These are phyloP conservation scores for Cartodere bifasciata DNA, from an alignment of 2,888 invertebrate genomes.

Conservation along the genomic window DNA sequence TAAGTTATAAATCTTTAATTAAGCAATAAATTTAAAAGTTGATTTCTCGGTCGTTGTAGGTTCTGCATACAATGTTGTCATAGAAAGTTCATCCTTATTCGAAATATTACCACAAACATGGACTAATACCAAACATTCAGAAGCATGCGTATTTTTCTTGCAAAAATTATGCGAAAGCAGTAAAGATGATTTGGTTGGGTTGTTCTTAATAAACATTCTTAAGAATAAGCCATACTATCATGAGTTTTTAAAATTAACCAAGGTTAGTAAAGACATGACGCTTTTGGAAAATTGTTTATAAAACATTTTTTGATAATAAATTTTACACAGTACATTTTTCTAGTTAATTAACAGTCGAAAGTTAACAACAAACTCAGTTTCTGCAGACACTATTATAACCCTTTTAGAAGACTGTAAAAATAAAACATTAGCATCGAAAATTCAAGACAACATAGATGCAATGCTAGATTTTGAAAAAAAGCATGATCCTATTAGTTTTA, in stretches of 20 bases:
- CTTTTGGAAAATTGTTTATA: no score
- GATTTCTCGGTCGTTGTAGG: conserved; percentile 12
- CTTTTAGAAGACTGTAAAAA: conserved; percentile 4
- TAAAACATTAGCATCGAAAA: conserved; percentile 8
- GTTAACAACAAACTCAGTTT: no score
- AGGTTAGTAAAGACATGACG: no score
- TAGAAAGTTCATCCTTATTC: conserved; percentile 39
- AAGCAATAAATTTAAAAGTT: neutral
- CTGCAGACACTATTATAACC: no score
- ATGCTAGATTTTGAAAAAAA: conserved; percentile 18
- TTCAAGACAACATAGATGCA: conserved; percentile 13
- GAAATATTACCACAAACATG: conserved; percentile 39
- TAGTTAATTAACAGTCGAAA: no score
- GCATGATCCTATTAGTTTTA: conserved; percentile 28
- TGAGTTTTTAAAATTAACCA: no score
- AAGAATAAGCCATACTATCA: conserved; percentile 13
- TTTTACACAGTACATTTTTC: no score
- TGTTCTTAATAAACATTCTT: conserved; percentile 34
- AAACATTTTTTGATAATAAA: no score
- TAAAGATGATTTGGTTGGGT: conserved; percentile 43
- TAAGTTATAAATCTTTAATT: conserved; percentile 25
- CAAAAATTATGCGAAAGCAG: conserved; percentile 36
- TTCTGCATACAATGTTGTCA: conserved; percentile 32
- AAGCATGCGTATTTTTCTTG: conserved; percentile 37
- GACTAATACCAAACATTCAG: conserved; percentile 35